These are phyloP conservation scores for Spongia lamella DNA, from an alignment of 37 sponge, comb jelly and placozoan species.

Conservation along the genomic window DNA sequence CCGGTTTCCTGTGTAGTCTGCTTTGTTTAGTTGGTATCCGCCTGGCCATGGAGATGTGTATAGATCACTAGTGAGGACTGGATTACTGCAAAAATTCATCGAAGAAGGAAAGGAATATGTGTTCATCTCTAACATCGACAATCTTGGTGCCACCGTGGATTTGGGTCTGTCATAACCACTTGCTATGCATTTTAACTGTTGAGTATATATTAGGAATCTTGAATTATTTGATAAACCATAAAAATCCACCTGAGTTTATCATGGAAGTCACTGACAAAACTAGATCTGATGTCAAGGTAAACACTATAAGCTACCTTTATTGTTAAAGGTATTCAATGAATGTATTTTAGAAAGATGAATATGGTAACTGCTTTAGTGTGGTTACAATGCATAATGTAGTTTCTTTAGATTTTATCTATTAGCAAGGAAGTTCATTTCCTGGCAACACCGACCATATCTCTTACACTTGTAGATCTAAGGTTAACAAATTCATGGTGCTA, in stretches of 20 bases:
- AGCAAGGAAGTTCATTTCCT: no score
- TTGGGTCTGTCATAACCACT: conserved; percentile 34
- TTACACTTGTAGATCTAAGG: no score
- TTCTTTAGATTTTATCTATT: no score
- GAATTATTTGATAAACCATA: conserved; percentile 58
- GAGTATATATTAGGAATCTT: conserved; percentile 63
- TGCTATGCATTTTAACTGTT: neutral
- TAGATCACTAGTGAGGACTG: conserved; percentile 72
- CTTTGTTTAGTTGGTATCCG: conserved; percentile 87
- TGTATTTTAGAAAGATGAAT: no score
- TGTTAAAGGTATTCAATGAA: no score
- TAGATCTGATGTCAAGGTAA: conserved; percentile 89
- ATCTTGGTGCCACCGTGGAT: conserved; percentile 96
- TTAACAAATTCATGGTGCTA: no score
- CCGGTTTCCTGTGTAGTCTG: conserved; percentile 22
- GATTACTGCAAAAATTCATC: conserved; percentile 78
- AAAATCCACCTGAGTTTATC: conserved; percentile 72
- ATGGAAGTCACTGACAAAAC: conserved; percentile 99
- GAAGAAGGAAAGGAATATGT: conserved; percentile 82
- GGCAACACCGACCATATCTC: no score
- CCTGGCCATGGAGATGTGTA: conserved; percentile 99
- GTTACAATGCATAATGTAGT: no score
- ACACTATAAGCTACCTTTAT: no score
- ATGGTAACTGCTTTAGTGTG: no score
- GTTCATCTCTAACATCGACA: conserved; percentile 97